Conservation (phyloP, 2,888 invertebrate species). For the Zele albiditarsus region DNA sequence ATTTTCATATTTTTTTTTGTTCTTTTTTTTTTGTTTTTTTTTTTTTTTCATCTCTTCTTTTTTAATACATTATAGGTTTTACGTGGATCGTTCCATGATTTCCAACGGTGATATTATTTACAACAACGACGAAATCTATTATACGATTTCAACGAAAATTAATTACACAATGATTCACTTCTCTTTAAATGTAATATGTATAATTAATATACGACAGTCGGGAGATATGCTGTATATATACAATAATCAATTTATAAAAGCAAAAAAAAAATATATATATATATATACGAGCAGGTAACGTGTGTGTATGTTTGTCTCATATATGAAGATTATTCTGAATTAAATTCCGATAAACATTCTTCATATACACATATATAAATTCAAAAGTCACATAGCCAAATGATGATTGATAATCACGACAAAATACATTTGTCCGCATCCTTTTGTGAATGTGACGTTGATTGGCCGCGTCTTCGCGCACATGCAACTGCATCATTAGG, state of each 20-base stretch:
- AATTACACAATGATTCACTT: slow-evolving; percentile 18
- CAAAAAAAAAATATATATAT: slow-evolving; percentile 7
- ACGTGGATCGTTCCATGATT: background rate
- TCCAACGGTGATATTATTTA: slow-evolving; percentile 22
- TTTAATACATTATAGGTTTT: slow-evolving; percentile 20
- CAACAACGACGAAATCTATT: slow-evolving; percentile 19
- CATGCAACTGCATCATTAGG: slow-evolving; percentile 93
- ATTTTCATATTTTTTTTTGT: background rate
- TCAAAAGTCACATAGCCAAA: slow-evolving; percentile 9
- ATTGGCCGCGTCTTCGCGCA: slow-evolving; percentile 79
- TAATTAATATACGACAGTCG: slow-evolving; percentile 5
- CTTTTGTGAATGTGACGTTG: slow-evolving; percentile 71
- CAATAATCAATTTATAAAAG: slow-evolving; percentile 1
- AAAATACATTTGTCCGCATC: slow-evolving; percentile 89
- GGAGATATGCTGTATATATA: slow-evolving; percentile 24
- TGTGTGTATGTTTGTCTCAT: background rate
- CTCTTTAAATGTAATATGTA: background rate
- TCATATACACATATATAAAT: slow-evolving; percentile 8
- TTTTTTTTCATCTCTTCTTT: background rate
- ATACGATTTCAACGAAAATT: slow-evolving; percentile 22
- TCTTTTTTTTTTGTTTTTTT: background rate
- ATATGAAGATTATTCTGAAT: slow-evolving; percentile 22
- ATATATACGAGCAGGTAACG: slow-evolving; percentile 4
- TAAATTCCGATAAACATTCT: slow-evolving; percentile 18
- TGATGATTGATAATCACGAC: slow-evolving; percentile 78